Base-by-base conservation (phyloP, 2,888 invertebrate species). In the Orthosia gothica region DNA sequence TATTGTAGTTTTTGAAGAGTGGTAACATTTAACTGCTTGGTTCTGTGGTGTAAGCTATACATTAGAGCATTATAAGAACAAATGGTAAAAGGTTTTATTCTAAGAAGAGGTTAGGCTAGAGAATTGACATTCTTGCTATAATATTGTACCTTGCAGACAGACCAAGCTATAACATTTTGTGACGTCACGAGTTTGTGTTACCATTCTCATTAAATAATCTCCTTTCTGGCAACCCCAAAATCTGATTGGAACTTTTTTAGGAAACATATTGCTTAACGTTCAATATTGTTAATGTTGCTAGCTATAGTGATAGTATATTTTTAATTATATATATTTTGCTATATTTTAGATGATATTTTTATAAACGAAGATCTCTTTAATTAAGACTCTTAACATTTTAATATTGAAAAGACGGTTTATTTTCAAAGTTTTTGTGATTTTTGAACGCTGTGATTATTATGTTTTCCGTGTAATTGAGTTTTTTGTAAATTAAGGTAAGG, bases 231-330 rank as follows among this genome's bases (percentile, higher is more conserved):
- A 94, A 90, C 93, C 92, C 92, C 87, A 87, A 88, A 86, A 89
- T 87, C 86, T 84, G 83, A 89, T 87, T 87, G 80, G 81, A 87
- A 87, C 26, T 88, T 91, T 94, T 90, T 94, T 95, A 94, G 91
- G 91, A 92, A 90, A 90, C 92, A 88, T 95, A 93, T 95, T 95
- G 95, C 95, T 95, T 95, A 95, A 87, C 92, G 94, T 95, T 95
- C 92, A 88, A 93, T 91, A 93, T 94, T 95, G 95, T 95, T 95
- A 93, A 94, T 93, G 93, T 95, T 95, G 93, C 92, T 95, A 95
- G 94, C 88, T 92, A 87, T 94, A 94, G 92, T 92, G 86, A 91
- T 92, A 89, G 91, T 93, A 93, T 91, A 89, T 91, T 92, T 87
- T 91, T 88, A 90, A 88, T 89, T 92, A 90, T 89, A 91, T 92